Percentiles rank a stretch among this genome's conserved stretches.
Evolutionary conservation across 1,140 invertebrate genomes (phyloP).

Genomic region (Sipha flava): DNA sequence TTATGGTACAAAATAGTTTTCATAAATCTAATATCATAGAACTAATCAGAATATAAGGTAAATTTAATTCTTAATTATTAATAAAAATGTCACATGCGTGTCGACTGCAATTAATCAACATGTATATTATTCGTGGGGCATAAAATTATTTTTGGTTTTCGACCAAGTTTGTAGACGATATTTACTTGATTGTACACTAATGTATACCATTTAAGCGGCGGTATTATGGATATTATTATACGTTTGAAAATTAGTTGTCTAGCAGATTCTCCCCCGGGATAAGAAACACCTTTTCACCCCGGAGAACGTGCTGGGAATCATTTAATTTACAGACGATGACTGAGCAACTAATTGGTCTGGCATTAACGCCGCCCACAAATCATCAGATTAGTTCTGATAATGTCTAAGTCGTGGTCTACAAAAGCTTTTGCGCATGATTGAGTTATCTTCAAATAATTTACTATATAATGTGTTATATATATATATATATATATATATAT

Average conservation of each 20-base stretch:
- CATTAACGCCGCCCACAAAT: not conserved
- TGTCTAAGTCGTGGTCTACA: not conserved
- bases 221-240: not conserved
- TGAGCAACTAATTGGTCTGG: constrained; percentile 6
- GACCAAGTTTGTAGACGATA: not conserved
- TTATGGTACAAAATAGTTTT: too few relatives aligned
- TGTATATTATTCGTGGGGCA: not conserved
- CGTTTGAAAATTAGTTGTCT: not conserved
- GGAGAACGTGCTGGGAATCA: constrained; percentile 20
- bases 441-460: not conserved
- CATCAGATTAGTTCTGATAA: constrained; percentile 14
- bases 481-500: too few relatives aligned
- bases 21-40: too few relatives aligned
- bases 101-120: not conserved
- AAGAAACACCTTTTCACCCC: constrained; percentile 11
- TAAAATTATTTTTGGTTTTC: not conserved
- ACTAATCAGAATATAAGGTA: too few relatives aligned
- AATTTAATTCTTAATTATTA: too few relatives aligned
- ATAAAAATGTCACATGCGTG: not conserved
- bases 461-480: too few relatives aligned
- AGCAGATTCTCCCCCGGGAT: not conserved
- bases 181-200: not conserved
- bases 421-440: not conserved
- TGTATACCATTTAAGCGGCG: not conserved
- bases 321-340: constrained; percentile 13